phyloP scores from a whole-genome alignment of 2,113 vertebrate genomes.

The Balaenoptera acutorostrata region DNA sequence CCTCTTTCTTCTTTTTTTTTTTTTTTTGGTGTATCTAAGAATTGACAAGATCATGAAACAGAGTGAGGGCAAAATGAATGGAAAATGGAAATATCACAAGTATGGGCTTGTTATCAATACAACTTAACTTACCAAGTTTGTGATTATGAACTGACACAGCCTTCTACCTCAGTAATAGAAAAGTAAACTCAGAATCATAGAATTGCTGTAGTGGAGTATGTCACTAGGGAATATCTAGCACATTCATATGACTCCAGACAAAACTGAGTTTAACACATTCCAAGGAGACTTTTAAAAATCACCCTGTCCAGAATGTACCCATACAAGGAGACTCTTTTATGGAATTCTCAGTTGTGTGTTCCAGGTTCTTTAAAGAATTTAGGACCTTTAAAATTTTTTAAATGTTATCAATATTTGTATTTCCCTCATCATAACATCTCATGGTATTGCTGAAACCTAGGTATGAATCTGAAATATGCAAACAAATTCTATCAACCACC shows the following conservation, averaged over 20 bases:
- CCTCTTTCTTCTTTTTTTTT: neutral
- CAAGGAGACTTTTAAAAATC: neutral
- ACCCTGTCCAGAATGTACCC: neutral
- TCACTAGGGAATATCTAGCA: neutral
- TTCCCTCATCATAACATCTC: neutral
- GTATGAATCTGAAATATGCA: constrained; percentile 5
- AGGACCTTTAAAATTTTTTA: neutral
- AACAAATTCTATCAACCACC: neutral
- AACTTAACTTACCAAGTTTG: neutral
- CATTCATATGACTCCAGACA: neutral
- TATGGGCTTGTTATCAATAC: neutral
- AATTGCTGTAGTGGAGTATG: neutral
- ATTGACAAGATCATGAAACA: neutral
- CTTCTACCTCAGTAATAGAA: neutral
- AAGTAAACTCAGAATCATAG: neutral
- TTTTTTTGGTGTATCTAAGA: neutral
- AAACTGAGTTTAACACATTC: constrained; percentile 32
- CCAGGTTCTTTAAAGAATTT: constrained; percentile 26
- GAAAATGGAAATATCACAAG: neutral
- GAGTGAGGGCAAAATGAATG: neutral
- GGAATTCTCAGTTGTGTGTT: neutral
- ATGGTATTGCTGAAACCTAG: neutral
- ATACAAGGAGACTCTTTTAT: neutral
- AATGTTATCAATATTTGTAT: neutral
- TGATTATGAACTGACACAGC: neutral